A percentile compares a stretch with the other conserved stretches of the same genome.
Conservation (phyloP, 1,140 invertebrate genomes). For the Trachymyrmex septentrionalis region DNA sequence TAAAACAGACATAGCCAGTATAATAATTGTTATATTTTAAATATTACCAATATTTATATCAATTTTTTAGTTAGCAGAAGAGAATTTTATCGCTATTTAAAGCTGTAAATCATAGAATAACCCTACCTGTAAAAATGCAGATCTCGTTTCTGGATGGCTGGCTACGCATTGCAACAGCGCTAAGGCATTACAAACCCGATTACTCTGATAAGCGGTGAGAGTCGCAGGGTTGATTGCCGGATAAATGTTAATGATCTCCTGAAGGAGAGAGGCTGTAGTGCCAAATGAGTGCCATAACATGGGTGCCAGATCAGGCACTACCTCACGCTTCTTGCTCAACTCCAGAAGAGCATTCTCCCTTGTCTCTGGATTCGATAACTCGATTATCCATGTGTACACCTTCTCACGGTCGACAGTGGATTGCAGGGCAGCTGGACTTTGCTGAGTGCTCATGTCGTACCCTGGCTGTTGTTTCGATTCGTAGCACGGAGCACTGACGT, state of each 20-base stretch:
- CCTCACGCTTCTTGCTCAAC: slow-evolving; percentile 99
- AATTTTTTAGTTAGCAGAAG: neutral
- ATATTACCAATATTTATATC: neutral
- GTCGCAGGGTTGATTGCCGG: slow-evolving; percentile 99
- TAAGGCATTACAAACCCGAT: slow-evolving; percentile 99
- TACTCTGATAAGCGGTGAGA: slow-evolving; percentile 96
- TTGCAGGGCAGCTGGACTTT: slow-evolving; percentile 87
- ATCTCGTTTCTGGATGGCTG: slow-evolving; percentile 98
- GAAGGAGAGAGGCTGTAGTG: slow-evolving; percentile 97
- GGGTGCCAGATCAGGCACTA: slow-evolving; percentile 97
- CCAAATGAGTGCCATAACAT: slow-evolving; percentile 99
- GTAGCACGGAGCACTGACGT: neutral
- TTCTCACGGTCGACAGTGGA: slow-evolving; percentile 91
- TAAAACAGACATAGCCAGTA: neutral
- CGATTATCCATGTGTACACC: slow-evolving; percentile 97
- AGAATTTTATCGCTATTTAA: neutral
- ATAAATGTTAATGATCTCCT: slow-evolving; percentile 98
- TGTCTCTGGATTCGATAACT: slow-evolving; percentile 97
- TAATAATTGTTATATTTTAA: neutral
- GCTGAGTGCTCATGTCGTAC: slow-evolving; percentile 87
- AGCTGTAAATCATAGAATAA: slow-evolving; percentile 1
- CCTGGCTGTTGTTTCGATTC: neutral
- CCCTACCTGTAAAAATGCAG: slow-evolving; percentile 93
- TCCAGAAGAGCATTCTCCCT: slow-evolving; percentile 98
- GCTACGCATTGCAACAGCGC: slow-evolving; percentile 99